Evolutionary conservation across 2,888 invertebrate genomes (phyloP).

Genomic region (Harmothoe impar): DNA sequence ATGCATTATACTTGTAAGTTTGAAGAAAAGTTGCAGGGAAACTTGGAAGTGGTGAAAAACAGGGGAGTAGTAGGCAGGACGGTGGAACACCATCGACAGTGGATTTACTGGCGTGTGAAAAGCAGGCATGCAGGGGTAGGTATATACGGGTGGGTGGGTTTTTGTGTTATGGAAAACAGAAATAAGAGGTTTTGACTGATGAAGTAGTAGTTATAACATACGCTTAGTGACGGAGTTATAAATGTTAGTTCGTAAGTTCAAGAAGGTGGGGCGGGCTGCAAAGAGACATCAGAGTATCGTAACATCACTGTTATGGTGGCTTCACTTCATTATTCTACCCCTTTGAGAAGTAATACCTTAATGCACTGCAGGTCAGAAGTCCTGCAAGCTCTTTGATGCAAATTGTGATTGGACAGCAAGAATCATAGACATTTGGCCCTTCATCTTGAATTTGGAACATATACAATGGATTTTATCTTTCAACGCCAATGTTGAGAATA

Average conservation of each 20-base stretch:
- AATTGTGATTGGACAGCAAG: too few species aligned
- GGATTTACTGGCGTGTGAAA: slow-evolving; percentile 9
- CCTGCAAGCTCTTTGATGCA: too few species aligned
- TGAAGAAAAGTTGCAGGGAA: neutral
- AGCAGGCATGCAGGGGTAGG: slow-evolving; percentile 29
- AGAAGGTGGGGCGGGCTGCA: slow-evolving; percentile 98
- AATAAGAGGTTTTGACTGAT: slow-evolving; percentile 54
- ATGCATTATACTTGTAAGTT: neutral
- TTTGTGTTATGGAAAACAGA: slow-evolving; percentile 44
- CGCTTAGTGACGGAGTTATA: slow-evolving; percentile 68
- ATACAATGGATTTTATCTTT: too few species aligned
- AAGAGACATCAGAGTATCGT: slow-evolving; percentile 48
- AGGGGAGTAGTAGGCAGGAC: neutral
- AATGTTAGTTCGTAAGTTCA: slow-evolving; percentile 89
- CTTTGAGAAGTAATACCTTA: too few species aligned
- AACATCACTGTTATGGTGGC: neutral
- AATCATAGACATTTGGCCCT: too few species aligned
- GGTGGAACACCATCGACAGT: too few species aligned
- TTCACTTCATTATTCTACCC: neutral
- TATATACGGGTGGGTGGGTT: neutral
- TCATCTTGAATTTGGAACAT: too few species aligned
- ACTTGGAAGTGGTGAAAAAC: neutral
- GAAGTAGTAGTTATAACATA: slow-evolving; percentile 66
- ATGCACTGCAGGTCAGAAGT: too few species aligned
- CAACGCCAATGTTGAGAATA: too few species aligned